These are phyloP conservation scores for Lophura nycthemera DNA, from an alignment of 2,113 vertebrate species.

Conservation along the genomic window DNA sequence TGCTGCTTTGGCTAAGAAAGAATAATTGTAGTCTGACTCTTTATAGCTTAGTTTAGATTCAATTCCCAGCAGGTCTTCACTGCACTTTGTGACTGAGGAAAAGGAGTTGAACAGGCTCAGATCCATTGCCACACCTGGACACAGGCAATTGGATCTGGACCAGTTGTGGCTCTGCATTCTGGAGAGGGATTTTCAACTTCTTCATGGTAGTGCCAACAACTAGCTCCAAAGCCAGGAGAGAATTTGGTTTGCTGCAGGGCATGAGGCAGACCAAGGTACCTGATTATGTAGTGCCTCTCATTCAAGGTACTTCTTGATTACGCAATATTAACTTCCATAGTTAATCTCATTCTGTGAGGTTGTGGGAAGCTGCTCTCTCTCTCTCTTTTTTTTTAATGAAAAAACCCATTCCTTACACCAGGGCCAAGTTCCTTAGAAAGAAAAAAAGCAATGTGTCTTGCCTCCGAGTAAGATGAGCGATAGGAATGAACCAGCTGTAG, in stretches of 20 bases:
- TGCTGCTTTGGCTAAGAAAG: background rate
- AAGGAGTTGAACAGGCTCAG: background rate
- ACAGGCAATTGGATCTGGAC: background rate
- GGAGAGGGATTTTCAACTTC: background rate
- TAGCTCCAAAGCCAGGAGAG: background rate
- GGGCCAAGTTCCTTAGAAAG: background rate
- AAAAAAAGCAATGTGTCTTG: background rate
- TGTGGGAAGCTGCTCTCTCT: background rate
- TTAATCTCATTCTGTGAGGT: background rate
- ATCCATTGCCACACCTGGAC: background rate
- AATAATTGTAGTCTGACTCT: background rate
- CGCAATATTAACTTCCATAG: background rate
- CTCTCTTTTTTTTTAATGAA: too few relatives aligned
- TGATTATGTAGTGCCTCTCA: accelerated
- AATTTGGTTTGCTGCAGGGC: background rate
- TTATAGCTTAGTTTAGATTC: background rate
- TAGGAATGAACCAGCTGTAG: background rate
- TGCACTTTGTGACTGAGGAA: background rate
- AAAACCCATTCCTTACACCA: background rate
- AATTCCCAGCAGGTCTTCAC: background rate
- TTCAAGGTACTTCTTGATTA: background rate
- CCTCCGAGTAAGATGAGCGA: background rate
- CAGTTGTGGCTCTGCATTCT: background rate
- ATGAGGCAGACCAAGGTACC: background rate
- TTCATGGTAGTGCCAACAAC: background rate